Conservation (phyloP, 2,797 vertebrate species). For the Acipenser transmontanus region DNA sequence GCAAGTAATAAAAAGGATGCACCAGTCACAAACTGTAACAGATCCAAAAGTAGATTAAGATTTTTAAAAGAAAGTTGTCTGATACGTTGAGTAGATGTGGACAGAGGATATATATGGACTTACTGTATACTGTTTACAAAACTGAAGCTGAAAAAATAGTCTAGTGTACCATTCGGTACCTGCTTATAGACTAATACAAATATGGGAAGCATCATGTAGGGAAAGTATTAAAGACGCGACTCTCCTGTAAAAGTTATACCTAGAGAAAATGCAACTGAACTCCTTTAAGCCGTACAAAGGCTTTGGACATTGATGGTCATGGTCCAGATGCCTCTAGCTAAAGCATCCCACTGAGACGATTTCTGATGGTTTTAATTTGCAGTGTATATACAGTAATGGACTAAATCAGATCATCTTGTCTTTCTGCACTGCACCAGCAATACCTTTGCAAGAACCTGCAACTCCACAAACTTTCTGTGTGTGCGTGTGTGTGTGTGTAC, state of each 20-base stretch:
- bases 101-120: no score
- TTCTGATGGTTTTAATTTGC: slow-evolving; percentile 39
- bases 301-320: slow-evolving; percentile 12
- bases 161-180: no score
- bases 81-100: no score
- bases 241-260: slow-evolving; percentile 2
- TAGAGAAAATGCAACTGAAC: background rate
- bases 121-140: no score
- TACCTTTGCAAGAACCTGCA: no score
- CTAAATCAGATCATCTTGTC: background rate
- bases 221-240: no score
- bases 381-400: slow-evolving; percentile 13
- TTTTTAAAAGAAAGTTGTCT: background rate
- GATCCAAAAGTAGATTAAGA: no score
- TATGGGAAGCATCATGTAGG: background rate
- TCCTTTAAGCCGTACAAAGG: background rate
- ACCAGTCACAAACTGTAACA: no score
- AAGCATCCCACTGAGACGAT: slow-evolving; percentile 8
- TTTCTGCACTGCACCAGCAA: no score
- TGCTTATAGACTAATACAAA: background rate
- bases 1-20: no score
- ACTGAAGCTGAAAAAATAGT: slow-evolving; percentile 2
- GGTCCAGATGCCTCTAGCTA: slow-evolving; percentile 29
- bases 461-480: background rate
- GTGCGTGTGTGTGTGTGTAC: no score